Evolutionary conservation across 35 echinoderm and acorn worm genomes (phyloP).

Genomic region (Ptychodera flava): DNA sequence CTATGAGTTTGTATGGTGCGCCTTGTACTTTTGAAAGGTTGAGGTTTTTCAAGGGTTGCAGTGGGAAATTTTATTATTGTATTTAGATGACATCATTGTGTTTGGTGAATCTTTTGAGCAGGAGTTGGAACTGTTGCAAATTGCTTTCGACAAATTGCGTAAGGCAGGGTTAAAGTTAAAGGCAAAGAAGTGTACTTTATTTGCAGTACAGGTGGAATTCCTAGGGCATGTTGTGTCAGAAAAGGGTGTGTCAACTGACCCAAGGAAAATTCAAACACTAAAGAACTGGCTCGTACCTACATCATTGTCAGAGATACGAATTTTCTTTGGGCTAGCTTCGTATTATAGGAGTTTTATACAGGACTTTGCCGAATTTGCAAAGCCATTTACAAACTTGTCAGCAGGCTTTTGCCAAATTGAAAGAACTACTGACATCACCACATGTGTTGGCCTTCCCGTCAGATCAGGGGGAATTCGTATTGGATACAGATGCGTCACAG

Average conservation of each 20-base stretch:
- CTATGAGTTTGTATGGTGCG: constrained; percentile 31
- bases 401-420: constrained; percentile 34
- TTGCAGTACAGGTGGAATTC: constrained; percentile 22
- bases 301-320: constrained; percentile 19
- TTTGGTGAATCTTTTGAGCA: constrained; percentile 7
- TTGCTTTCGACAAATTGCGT: constrained; percentile 10
- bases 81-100: constrained; percentile 59
- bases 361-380: constrained; percentile 33
- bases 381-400: constrained; percentile 37
- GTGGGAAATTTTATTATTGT: constrained; percentile 34
- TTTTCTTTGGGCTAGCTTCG: constrained; percentile 37
- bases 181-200: constrained; percentile 40
- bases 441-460: constrained; percentile 50
- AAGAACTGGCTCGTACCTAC: constrained; percentile 28
- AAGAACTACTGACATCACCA: constrained; percentile 23
- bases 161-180: constrained; percentile 46
- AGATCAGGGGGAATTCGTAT: constrained; percentile 26
- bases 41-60: constrained; percentile 41
- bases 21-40: constrained; percentile 37
- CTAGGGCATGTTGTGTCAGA: constrained; percentile 44
- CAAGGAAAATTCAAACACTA: constrained; percentile 36
- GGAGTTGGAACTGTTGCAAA: constrained; percentile 8
- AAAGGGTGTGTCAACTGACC: constrained; percentile 41
- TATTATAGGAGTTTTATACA: constrained; percentile 53
- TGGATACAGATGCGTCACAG: constrained; percentile 52